A percentile compares a stretch with the other conserved stretches of the same genome.
Evolutionary conservation across 1,140 invertebrate species (phyloP).

Genomic region (Aphis gossypii): DNA sequence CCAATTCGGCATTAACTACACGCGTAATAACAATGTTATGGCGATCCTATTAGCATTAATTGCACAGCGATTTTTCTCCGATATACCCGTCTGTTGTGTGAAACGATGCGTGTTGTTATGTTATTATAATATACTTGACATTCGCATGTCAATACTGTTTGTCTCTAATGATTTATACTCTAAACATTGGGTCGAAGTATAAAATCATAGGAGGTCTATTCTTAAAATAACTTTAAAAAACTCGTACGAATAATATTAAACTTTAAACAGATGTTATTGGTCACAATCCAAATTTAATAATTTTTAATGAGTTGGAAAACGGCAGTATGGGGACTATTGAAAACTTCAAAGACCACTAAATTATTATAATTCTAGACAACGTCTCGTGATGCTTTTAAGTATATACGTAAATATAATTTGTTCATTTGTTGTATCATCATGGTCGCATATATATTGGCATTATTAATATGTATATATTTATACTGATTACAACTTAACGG

Average conservation of each 20-base stretch:
- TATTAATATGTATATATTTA: background rate
- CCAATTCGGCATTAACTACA: background rate
- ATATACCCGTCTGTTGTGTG: background rate
- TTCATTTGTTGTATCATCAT: background rate
- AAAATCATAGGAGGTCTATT: background rate
- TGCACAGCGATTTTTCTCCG: background rate
- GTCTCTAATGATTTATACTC: background rate
- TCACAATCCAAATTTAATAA: constrained; percentile 49
- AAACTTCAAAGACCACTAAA: constrained; percentile 1
- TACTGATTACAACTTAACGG: background rate
- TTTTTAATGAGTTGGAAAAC: constrained; percentile 37
- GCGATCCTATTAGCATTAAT: background rate
- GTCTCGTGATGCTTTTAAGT: background rate
- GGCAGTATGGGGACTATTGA: constrained; percentile 3
- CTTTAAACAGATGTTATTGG: constrained; percentile 53
- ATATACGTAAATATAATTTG: constrained; percentile 11
- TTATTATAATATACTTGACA: background rate
- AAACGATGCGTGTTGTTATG: background rate
- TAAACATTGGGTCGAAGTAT: background rate
- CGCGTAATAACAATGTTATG: background rate
- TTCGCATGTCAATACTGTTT: background rate
- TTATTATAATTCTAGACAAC: constrained; percentile 21
- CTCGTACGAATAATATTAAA: constrained; percentile 11
- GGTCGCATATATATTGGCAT: background rate
- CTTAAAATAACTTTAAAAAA: constrained; percentile 13